Conservation (phyloP, 2,113 vertebrate species). For the Misgurnus mizolepis region DNA sequence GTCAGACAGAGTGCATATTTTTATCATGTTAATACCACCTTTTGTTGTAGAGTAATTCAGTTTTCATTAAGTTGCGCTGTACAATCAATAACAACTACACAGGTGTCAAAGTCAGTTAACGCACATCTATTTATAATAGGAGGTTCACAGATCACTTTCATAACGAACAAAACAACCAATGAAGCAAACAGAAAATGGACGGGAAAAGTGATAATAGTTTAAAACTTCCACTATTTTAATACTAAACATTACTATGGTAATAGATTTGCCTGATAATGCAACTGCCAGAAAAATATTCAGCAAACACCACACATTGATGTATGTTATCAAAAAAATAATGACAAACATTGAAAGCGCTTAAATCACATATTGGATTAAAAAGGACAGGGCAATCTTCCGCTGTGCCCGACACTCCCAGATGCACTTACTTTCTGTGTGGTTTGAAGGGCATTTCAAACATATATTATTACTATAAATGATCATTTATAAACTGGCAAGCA, state of each 20-base stretch:
- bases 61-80: constrained; percentile 69
- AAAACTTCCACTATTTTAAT: background rate
- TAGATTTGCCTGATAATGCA: constrained; percentile 3
- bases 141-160: constrained; percentile 67
- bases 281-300: background rate
- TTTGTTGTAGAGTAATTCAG: constrained; percentile 71
- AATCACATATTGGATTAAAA: constrained; percentile 1
- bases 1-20: constrained; percentile 69
- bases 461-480: constrained; percentile 2
- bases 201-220: background rate
- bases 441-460: constrained; percentile 7
- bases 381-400: background rate
- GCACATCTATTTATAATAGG: constrained; percentile 66
- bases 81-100: constrained; percentile 71
- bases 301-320: background rate
- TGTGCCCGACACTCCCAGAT: background rate
- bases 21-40: constrained; percentile 67
- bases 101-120: constrained; percentile 74
- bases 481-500: constrained; percentile 1
- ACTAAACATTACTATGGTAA: constrained; percentile 37
- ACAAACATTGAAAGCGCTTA: background rate
- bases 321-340: constrained; percentile 1
- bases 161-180: constrained; percentile 61
- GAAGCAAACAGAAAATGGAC: constrained; percentile 53
- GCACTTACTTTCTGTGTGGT: background rate